A percentile compares a stretch with the other conserved stretches of the same genome.
These are phyloP conservation scores for Brachyhypopomus gauderio DNA, from an alignment of 2,113 vertebrate species.

Conservation along the genomic window DNA sequence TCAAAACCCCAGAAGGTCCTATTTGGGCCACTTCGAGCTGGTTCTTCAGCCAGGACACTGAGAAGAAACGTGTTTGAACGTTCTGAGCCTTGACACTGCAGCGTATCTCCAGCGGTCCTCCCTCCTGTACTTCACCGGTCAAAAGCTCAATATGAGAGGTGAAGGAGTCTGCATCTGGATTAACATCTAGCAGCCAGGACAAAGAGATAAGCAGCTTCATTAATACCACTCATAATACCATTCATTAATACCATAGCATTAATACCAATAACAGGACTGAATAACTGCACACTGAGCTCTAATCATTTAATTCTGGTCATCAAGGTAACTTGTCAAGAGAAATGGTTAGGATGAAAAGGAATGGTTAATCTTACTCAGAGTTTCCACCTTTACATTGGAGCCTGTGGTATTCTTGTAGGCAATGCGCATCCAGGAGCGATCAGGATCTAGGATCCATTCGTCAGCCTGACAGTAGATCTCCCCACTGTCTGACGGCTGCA, in stretches of 20 bases:
- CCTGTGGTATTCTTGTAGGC: slow-evolving; percentile 65
- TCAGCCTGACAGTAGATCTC: slow-evolving; percentile 79
- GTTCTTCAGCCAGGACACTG: slow-evolving; percentile 74
- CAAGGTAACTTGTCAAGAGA: too few species aligned
- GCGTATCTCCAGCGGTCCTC: slow-evolving; percentile 69
- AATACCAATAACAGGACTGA: too few species aligned
- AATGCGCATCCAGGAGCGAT: slow-evolving; percentile 81
- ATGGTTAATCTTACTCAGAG: slow-evolving; percentile 61
- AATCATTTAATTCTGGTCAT: too few species aligned
- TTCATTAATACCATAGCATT: too few species aligned
- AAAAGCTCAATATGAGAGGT: slow-evolving; percentile 59
- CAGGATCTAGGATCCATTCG: slow-evolving; percentile 91
- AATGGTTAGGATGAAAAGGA: neutral
- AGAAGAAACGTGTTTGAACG: slow-evolving; percentile 64
- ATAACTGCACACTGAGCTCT: neutral
- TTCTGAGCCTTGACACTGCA: slow-evolving; percentile 68
- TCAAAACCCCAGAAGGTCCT: slow-evolving; percentile 73
- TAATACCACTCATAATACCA: neutral
- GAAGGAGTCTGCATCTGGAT: slow-evolving; percentile 58
- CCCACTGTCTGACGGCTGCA: slow-evolving; percentile 77
- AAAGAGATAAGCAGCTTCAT: neutral
- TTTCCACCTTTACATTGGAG: slow-evolving; percentile 58
- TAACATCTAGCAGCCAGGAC: slow-evolving; percentile 51
- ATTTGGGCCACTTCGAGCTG: slow-evolving; percentile 64
- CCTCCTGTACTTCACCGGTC: slow-evolving; percentile 63